Percentiles rank a stretch among this genome's conserved stretches.
phyloP scores from a whole-genome alignment of 2,797 vertebrate genomes.

The Oryzias dopingdopingensis region DNA sequence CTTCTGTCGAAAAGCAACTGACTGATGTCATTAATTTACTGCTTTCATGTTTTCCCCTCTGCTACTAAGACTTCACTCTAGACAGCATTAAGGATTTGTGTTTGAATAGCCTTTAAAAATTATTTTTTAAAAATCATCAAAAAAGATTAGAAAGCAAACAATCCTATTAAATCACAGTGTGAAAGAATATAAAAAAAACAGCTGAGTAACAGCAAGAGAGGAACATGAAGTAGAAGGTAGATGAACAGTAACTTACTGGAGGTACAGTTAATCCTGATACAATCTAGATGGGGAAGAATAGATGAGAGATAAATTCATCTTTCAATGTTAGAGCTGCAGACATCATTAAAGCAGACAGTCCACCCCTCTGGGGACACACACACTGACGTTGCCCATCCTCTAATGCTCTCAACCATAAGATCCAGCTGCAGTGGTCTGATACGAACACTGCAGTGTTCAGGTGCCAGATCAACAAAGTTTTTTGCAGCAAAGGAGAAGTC shows the following conservation, averaged over 20 bases:
- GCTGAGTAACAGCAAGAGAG: constrained; percentile 33
- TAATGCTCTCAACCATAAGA: constrained; percentile 66
- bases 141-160: constrained; percentile 30
- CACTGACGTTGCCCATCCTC: constrained; percentile 85
- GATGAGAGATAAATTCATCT: constrained; percentile 99
- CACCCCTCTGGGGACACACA: constrained; percentile 95
- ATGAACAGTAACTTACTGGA: constrained; percentile 99
- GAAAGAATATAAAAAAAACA: constrained; percentile 24
- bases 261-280: constrained; percentile 99
- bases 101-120: too few relatives aligned
- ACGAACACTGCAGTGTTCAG: constrained; percentile 25
- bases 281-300: constrained; percentile 99
- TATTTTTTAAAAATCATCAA: neutral
- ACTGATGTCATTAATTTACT: constrained; percentile 51
- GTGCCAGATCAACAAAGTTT: constrained; percentile 27
- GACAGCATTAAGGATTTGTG: neutral
- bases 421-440: constrained; percentile 41
- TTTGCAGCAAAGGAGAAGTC: constrained; percentile 6
- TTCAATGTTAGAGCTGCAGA: constrained; percentile 99
- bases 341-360: constrained; percentile 95
- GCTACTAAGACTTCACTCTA: constrained; percentile 13
- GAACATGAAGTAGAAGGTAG: constrained; percentile 68
- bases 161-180: constrained; percentile 13
- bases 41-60: constrained; percentile 26
- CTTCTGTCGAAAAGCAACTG: constrained; percentile 70